Evolutionary conservation across 1,140 invertebrate genomes (phyloP).

Genomic region (Drosophila santomea): DNA sequence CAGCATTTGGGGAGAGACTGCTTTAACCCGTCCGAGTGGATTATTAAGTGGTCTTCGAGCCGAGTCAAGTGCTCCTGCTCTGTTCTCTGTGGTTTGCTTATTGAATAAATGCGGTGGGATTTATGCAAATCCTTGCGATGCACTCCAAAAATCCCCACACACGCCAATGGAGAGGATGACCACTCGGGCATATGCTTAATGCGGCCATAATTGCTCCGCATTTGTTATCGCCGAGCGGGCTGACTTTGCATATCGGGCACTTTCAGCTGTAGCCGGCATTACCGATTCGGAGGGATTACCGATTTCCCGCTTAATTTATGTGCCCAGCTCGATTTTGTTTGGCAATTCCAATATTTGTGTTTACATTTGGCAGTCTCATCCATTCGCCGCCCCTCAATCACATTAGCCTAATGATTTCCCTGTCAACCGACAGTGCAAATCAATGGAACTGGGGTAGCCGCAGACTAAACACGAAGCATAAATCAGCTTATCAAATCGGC

Average conservation of each 20-base stretch:
- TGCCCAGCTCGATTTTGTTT: constrained; percentile 57
- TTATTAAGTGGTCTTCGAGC: constrained; percentile 80
- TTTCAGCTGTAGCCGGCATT: constrained; percentile 24
- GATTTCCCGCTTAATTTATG: constrained; percentile 53
- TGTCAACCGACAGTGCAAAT: constrained; percentile 40
- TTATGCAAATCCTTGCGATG: constrained; percentile 68
- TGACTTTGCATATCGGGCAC: constrained; percentile 51
- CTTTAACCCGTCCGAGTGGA: constrained; percentile 57
- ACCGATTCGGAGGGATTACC: constrained; percentile 41
- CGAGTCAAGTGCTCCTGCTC: constrained; percentile 56
- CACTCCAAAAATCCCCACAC: constrained; percentile 20
- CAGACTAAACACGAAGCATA: constrained; percentile 57
- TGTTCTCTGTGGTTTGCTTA: constrained; percentile 36
- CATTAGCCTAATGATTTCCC: constrained; percentile 76
- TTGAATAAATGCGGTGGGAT: constrained; percentile 72
- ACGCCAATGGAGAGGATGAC: constrained; percentile 25
- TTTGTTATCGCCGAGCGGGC: constrained; percentile 62
- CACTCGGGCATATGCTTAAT: constrained; percentile 62
- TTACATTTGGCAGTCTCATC: constrained; percentile 41
- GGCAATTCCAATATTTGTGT: constrained; percentile 60
- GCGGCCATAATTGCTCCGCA: constrained; percentile 70
- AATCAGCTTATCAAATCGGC: constrained; percentile 73
- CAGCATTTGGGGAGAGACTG: constrained; percentile 22
- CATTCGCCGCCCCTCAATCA: constrained; percentile 31
- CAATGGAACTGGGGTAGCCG: not conserved